Percentiles rank a stretch among this genome's conserved stretches.
These are phyloP conservation scores for Edolisoma coerulescens DNA, from an alignment of 2,113 vertebrate genomes.

Conservation along the genomic window DNA sequence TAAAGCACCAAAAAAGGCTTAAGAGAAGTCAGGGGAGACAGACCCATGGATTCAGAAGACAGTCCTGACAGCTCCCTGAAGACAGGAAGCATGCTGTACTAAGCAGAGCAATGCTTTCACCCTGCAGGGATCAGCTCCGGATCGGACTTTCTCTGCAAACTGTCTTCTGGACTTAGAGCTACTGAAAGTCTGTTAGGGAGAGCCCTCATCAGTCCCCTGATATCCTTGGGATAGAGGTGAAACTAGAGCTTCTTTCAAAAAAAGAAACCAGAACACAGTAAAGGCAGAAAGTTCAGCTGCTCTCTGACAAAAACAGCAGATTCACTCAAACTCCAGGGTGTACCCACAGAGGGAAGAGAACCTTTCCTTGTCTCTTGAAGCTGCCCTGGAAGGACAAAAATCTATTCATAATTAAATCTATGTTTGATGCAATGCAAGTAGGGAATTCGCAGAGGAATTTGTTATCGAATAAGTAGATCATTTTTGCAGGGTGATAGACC, in stretches of 20 bases:
- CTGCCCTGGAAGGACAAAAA: background rate
- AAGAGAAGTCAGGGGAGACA: background rate
- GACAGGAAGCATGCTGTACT: background rate
- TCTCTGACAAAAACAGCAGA: background rate
- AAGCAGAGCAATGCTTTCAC: background rate
- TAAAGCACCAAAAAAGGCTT: background rate
- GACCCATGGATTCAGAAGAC: background rate
- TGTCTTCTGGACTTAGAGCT: background rate
- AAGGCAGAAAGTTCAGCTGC: background rate
- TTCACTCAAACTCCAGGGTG: background rate
- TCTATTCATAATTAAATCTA: background rate
- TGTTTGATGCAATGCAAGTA: background rate
- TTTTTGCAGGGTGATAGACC: background rate
- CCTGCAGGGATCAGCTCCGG: background rate
- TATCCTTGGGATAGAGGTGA: background rate
- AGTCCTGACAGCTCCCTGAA: background rate
- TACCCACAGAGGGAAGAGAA: background rate
- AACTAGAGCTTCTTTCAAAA: background rate
- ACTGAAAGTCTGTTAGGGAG: background rate
- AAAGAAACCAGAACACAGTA: background rate
- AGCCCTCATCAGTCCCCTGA: background rate
- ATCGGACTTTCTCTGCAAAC: rapidly evolving
- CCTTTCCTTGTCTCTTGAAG: background rate
- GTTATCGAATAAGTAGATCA: background rate
- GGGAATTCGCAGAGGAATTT: background rate